A percentile compares a stretch with the other conserved stretches of the same genome.
Conservation (phyloP, 2,888 invertebrate species). For the Eupithecia dodoneata region DNA sequence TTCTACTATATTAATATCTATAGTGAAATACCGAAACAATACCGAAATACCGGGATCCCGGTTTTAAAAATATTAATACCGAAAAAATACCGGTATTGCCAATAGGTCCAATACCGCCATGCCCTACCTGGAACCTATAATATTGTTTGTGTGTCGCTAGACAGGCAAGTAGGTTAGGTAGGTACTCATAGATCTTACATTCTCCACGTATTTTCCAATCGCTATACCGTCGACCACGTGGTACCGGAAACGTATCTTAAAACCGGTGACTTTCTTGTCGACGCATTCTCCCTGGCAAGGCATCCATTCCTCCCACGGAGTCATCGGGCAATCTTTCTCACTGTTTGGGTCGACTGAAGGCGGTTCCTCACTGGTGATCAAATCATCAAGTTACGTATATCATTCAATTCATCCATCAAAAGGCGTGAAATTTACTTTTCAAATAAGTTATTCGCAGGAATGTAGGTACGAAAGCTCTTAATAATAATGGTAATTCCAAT, state of each 20-base stretch:
- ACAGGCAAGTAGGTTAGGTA: too few relatives aligned
- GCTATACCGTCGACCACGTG: constrained; percentile 60
- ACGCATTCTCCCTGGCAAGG: constrained; percentile 67
- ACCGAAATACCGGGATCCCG: too few relatives aligned
- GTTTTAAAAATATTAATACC: too few relatives aligned
- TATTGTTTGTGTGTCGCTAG: not conserved
- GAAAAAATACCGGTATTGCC: too few relatives aligned
- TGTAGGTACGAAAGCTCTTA: too few relatives aligned
- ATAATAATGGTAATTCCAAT: too few relatives aligned
- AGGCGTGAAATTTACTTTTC: not conserved
- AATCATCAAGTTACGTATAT: not conserved
- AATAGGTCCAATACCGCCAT: too few relatives aligned
- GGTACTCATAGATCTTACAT: constrained; percentile 41
- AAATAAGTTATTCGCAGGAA: too few relatives aligned
- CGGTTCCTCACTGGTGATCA: constrained; percentile 53
- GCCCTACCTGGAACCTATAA: not conserved
- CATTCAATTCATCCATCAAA: not conserved
- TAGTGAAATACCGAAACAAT: too few relatives aligned
- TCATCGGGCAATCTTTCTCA: constrained; percentile 63
- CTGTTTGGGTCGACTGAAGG: constrained; percentile 57
- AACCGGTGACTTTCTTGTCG: constrained; percentile 57
- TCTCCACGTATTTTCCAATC: constrained; percentile 55
- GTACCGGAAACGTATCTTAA: constrained; percentile 62
- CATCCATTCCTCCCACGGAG: constrained; percentile 70
- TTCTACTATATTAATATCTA: too few relatives aligned